A percentile compares a stretch with the other conserved stretches of the same genome.
phyloP scores from a whole-genome alignment of 2,113 vertebrate genomes.

The Girardinichthys multiradiatus region DNA sequence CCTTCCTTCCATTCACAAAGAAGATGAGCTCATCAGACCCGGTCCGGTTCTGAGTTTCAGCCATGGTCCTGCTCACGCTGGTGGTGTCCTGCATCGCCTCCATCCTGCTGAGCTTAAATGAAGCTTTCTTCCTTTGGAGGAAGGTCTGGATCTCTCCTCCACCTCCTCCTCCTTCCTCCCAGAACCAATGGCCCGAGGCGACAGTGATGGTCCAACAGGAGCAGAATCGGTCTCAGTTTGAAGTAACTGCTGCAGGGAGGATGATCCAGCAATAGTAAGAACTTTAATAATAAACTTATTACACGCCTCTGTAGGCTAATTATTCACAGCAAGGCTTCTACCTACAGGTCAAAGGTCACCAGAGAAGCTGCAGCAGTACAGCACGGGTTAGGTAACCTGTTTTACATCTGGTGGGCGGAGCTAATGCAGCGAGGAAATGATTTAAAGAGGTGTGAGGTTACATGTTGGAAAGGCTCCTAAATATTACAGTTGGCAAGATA shows the following conservation, averaged over 20 bases:
- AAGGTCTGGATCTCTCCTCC: slow-evolving; percentile 2
- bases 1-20: slow-evolving; percentile 97
- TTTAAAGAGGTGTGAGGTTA: neutral
- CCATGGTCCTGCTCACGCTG: neutral
- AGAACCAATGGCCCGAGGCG: neutral
- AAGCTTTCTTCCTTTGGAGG: neutral
- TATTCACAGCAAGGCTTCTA: slow-evolving; percentile 20
- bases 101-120: neutral
- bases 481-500: too few species aligned
- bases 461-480: too few species aligned
- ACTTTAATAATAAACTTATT: neutral
- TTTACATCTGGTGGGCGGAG: too few species aligned
- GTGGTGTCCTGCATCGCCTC: neutral
- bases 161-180: slow-evolving; percentile 2
- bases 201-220: neutral
- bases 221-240: neutral
- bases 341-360: slow-evolving; percentile 25
- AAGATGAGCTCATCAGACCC: slow-evolving; percentile 84
- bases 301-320: slow-evolving; percentile 8
- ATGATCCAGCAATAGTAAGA: neutral
- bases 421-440: neutral
- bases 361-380: neutral
- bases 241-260: too few species aligned
- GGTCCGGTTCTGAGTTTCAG: neutral
- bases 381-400: too few species aligned